A percentile compares a stretch with the other conserved stretches of the same genome.
These are phyloP conservation scores for Opisthograptis luteolata DNA, from an alignment of 2,888 invertebrate species.

Conservation along the genomic window DNA sequence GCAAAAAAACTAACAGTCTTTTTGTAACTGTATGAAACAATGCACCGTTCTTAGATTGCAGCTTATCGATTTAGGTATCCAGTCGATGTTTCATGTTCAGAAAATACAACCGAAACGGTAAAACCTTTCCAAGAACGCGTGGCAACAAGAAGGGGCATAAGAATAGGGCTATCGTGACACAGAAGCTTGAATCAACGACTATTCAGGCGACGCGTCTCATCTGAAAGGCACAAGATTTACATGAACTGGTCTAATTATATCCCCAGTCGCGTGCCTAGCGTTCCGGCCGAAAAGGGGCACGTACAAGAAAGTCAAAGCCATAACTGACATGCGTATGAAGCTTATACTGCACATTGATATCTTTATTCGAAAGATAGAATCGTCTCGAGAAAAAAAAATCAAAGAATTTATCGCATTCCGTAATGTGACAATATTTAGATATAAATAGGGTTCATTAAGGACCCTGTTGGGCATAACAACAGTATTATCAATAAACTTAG, in stretches of 20 bases:
- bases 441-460: too few relatives aligned
- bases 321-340: conserved; percentile 17
- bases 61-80: not conserved
- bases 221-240: conserved; percentile 57
- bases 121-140: conserved; percentile 19
- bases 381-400: not conserved
- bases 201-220: conserved; percentile 38
- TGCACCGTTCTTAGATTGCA: not conserved
- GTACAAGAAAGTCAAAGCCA: conserved; percentile 35
- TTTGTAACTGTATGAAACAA: not conserved
- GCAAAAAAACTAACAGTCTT: not conserved
- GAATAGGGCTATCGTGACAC: conserved; percentile 17
- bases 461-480: too few relatives aligned
- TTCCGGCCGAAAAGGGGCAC: conserved; percentile 47
- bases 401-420: too few relatives aligned
- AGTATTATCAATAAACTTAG: too few relatives aligned
- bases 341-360: conserved; percentile 2
- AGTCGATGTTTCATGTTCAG: conserved; percentile 4
- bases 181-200: conserved; percentile 36
- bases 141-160: conserved; percentile 19
- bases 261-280: conserved; percentile 66
- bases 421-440: too few relatives aligned
- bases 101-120: conserved; percentile 11
- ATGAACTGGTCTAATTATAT: conserved; percentile 73
- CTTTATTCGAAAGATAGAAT: not conserved